Evolutionary conservation across 2,888 invertebrate genomes (phyloP), one percentile per base, ranked within the genome.

Genomic region (Orthosia incerta): DNA sequence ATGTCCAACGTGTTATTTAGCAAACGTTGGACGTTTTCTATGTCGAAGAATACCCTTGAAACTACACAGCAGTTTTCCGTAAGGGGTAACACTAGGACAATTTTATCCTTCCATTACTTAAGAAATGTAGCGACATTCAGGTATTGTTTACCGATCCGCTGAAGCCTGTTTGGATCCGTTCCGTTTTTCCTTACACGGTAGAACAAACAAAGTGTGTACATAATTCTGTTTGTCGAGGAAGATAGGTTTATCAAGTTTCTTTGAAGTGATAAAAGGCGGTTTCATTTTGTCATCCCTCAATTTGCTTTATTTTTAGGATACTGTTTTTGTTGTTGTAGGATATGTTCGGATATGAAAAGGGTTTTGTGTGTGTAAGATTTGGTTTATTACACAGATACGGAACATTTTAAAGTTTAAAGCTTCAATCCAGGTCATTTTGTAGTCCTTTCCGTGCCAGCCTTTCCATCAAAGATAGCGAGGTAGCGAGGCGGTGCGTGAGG

Each of bases 231-330:
- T 88, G 87, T 80, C 68, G 69, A 80, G 64, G 76, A 59, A 82
- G 88, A 89, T 88, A 82, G 86, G 86, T 87, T 88, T 88, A 88
- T 86, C 84, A 80, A 79, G 81, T 85, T 82, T 83, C 83, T 89
- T 88, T 87, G 83, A 74, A 72, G 81, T 82, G 79, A 79, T 86
- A 85, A 85, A 86, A 88, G 79, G 78, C 73, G 79, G 86, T 75
- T 84, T 79, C 39, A 69, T 73, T 79, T 85, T 61, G 64, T 66
- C 26, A 51, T 75, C 39, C 55, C 60, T 67, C 66, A 78, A 76
- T 86, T 75, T 83, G 75, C 67, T 80, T 72, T 73, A 72, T 80
- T 76, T 75, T 76, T 66, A 56, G 68, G 57, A 60, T 66, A 50
- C 57, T 65, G 66, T 79, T 75, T 75, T 75, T 71, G 61, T 71